Evolutionary conservation across 2,113 vertebrate species (phyloP).

Genomic region (Anguilla rostrata): DNA sequence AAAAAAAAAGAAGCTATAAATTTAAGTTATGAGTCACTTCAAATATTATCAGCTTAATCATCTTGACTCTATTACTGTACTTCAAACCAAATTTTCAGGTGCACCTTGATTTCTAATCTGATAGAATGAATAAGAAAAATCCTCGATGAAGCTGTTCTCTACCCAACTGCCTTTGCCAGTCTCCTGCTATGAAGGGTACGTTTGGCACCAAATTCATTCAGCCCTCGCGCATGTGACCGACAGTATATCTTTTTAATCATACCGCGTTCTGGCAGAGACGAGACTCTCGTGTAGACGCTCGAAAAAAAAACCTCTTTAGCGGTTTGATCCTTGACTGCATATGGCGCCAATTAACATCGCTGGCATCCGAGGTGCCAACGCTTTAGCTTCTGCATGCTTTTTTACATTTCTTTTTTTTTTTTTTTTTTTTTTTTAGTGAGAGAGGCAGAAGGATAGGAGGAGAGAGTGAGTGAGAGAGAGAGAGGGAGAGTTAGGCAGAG

Average conservation of each 20-base stretch:
- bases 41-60: background rate
- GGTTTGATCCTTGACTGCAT: conserved; percentile 4
- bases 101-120: background rate
- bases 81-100: background rate
- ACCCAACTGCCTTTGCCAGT: background rate
- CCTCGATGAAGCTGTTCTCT: background rate
- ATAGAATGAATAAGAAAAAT: background rate
- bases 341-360: background rate
- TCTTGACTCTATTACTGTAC: background rate
- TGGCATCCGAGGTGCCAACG: background rate
- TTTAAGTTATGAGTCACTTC: background rate
- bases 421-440: background rate
- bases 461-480: no score
- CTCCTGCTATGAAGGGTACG: background rate
- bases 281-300: background rate
- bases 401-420: no score
- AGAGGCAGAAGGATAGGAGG: background rate
- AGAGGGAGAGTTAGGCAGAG: no score
- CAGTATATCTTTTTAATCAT: conserved; percentile 6
- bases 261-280: background rate
- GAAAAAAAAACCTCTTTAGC: background rate
- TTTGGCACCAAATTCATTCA: background rate
- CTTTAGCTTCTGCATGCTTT: background rate
- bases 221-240: background rate
- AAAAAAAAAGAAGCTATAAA: background rate